These are phyloP conservation scores for Anguilla megastoma DNA, from an alignment of 2,797 vertebrate genomes.

Conservation along the genomic window DNA sequence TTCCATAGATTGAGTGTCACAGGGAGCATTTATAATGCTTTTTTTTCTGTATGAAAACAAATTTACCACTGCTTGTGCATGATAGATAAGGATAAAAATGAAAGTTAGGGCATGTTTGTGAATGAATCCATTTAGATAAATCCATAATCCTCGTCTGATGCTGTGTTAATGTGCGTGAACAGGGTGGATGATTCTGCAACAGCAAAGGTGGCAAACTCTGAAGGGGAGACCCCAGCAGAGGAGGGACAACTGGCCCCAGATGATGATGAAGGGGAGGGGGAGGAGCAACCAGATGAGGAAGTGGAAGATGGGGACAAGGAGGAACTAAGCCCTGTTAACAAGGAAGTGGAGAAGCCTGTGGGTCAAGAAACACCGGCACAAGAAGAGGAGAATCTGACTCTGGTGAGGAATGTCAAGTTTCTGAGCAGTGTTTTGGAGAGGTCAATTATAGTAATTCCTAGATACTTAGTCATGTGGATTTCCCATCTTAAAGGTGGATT, in stretches of 20 bases:
- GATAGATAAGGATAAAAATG: neutral
- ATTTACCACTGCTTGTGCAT: too few relatives aligned
- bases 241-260: neutral
- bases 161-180: neutral
- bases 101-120: neutral
- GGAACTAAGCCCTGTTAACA: neutral
- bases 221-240: neutral
- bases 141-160: neutral
- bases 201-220: conserved; percentile 5
- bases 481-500: neutral
- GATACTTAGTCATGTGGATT: neutral
- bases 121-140: neutral
- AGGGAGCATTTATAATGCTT: neutral
- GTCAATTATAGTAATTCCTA: neutral
- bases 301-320: neutral
- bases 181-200: conserved; percentile 38
- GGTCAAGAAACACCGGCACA: conserved; percentile 9
- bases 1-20: neutral
- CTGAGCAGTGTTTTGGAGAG: neutral
- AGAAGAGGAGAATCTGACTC: conserved; percentile 19
- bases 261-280: conserved; percentile 6
- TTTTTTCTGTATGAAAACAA: neutral
- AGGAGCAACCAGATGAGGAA: neutral
- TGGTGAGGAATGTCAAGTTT: conserved; percentile 31
- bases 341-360: neutral